Percentiles rank a stretch among this genome's conserved stretches.
Conservation (phyloP, 2,797 vertebrate species). For the Bradypodion pumilum region DNA sequence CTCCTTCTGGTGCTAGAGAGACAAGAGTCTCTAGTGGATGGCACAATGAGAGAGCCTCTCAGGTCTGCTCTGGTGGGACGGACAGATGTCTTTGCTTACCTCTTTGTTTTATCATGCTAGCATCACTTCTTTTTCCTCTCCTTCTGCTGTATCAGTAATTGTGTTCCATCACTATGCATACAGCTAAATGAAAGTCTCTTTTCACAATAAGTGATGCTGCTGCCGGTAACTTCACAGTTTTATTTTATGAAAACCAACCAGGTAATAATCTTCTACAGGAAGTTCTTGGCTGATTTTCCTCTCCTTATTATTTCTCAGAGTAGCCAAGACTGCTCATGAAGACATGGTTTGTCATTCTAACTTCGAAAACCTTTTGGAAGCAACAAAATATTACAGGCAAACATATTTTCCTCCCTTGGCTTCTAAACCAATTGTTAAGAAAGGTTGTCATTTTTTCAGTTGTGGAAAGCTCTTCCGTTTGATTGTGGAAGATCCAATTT, state of each 20-base stretch:
- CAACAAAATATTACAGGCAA: no score
- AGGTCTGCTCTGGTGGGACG: no score
- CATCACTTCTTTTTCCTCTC: conserved; percentile 5
- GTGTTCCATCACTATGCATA: not conserved
- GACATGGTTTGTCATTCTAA: not conserved
- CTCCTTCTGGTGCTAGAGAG: no score
- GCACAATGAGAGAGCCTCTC: no score
- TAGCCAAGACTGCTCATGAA: not conserved
- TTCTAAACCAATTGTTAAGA: not conserved
- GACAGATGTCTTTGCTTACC: not conserved
- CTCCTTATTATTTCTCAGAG: not conserved
- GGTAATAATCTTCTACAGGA: not conserved
- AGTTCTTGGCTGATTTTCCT: not conserved
- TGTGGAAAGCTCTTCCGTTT: not conserved
- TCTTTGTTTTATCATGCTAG: not conserved
- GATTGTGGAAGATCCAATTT: not conserved
- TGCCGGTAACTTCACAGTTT: not conserved
- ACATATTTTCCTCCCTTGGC: not conserved
- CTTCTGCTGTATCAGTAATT: not conserved
- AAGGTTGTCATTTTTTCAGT: not conserved
- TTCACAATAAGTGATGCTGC: not conserved
- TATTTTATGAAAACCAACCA: not conserved
- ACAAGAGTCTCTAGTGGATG: no score
- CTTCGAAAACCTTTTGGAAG: no score
- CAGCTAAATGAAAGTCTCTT: conserved; percentile 3